Base-by-base conservation (phyloP, 1,140 invertebrate species). In the Macrosteles quadrilineatus region DNA sequence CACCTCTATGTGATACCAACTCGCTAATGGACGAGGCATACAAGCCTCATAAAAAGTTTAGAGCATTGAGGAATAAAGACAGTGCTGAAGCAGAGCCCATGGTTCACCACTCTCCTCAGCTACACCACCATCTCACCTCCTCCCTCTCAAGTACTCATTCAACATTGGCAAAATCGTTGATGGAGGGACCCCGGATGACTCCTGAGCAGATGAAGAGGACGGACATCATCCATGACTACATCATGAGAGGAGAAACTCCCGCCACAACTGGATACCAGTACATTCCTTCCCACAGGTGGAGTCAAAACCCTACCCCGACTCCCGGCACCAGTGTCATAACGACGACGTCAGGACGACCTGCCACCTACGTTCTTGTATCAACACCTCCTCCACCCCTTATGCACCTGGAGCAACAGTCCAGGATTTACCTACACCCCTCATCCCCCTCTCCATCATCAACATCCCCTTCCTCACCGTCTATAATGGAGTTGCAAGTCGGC, bases 1-100 rank as follows among this genome's bases (percentile, higher is more conserved):
- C 95, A 0, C 95, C 95, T 0, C 81, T 96, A 0, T 93, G 93
- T 80, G 91, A 94, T 76, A 93, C 92, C 47, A 93, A 93, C 76
- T 91, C 91, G 0, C 80, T 96, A 43, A 96, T 96, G 93, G 94
- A 96, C 78, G 94, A 96, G 80, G 94, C 94, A 0, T 96, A 96
- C 83, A 94, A 95, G 76, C 93, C 94, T 53, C 95, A 97, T 84
- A 97, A 97, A 80, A 97, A 97, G 79, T 96, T 97, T 85, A 86
- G 94, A 2, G 91, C 91, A 0, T 80, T 92, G 75, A 82, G 92
- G 3, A 87, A 90, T 74, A 90, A 91, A 73, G 91, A 92, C 73
- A 90, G 87, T 2, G 90, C 91, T 29, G 90, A 91, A 73, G 90
- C 90, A 0, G 91, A 93, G 74, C 84, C 87, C 0, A 77, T 81